Evolutionary conservation across 2,888 invertebrate genomes (phyloP), one percentile per base, ranked within the genome.

Genomic region (Euphydryas editha): DNA sequence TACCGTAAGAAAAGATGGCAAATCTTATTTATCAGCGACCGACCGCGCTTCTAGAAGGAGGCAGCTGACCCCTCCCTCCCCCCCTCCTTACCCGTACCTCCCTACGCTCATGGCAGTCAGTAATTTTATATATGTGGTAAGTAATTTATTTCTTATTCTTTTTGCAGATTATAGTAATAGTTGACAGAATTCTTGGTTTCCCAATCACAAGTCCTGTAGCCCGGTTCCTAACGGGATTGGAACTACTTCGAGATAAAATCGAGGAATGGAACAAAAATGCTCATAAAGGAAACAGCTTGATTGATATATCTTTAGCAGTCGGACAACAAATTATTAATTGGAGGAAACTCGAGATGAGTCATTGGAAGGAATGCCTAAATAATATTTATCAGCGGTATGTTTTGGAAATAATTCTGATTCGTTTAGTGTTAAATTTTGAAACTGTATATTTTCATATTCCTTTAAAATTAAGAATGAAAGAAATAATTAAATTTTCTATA

Each of bases 181-280:
- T 95, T 3, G 93, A 95, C 10, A 88, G 96, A 68, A 94, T 96
- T 57, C 85, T 94, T 30, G 85, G 86, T 18, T 97, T 99, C 83
- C 94, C 97, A 0, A 93, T 98, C 0, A 95, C 95, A 0, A 96
- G 97, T 71, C 96, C 99, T 0, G 90, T 99, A 4, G 96, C 98
- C 67, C 95, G 98, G 72, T 98, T 98, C 80, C 94, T 98, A 1
- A 96, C 97, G 0, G 99, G 99, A 0, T 92, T 99, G 61, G 99
- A 99, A 85, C 91, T 98, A 57, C 89, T 99, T 1, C 92, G 99
- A 1, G 95, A 96, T 69, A 96, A 97, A 78, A 93, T 97, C 59
- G 95, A 98, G 72, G 96, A 98, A 77, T 99, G 99, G 99, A 98
- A 99, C 83, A 95, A 96, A 76, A 96, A 97, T 74, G 98, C 99